Conservation (phyloP, 1,140 invertebrate species). For the Maniola jurtina region DNA sequence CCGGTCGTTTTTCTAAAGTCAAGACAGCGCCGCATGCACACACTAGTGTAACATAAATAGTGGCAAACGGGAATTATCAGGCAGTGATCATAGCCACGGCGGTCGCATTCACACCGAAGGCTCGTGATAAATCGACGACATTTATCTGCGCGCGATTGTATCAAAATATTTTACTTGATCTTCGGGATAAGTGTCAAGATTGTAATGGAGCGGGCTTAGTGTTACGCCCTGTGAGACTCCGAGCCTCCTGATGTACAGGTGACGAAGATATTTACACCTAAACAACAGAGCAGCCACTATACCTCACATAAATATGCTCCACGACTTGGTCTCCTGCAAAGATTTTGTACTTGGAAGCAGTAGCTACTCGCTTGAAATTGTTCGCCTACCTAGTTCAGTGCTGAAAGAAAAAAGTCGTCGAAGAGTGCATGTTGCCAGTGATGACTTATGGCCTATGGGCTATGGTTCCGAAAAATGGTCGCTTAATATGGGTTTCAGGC, state of each 20-base stretch:
- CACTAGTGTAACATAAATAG: slow-evolving; percentile 50
- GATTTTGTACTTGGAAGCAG: too few species aligned
- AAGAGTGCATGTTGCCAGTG: too few species aligned
- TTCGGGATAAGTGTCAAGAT: slow-evolving; percentile 61
- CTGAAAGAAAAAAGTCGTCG: too few species aligned
- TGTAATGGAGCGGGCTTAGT: slow-evolving; percentile 48
- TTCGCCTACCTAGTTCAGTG: too few species aligned
- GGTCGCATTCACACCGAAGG: slow-evolving; percentile 46
- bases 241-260: slow-evolving; percentile 28
- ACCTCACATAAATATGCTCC: too few species aligned
- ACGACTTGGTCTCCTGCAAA: too few species aligned
- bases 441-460: too few species aligned
- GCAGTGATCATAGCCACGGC: slow-evolving; percentile 42
- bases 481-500: too few species aligned
- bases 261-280: slow-evolving; percentile 1
- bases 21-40: not conserved
- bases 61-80: slow-evolving; percentile 55
- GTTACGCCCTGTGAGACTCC: slow-evolving; percentile 41
- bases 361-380: too few species aligned
- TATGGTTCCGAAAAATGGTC: too few species aligned
- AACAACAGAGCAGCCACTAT: not conserved
- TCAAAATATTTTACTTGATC: slow-evolving; percentile 72
- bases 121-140: slow-evolving; percentile 68
- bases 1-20: not conserved
- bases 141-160: slow-evolving; percentile 68